Conservation (phyloP, 2,888 invertebrate species). For the Orthosia incerta region DNA sequence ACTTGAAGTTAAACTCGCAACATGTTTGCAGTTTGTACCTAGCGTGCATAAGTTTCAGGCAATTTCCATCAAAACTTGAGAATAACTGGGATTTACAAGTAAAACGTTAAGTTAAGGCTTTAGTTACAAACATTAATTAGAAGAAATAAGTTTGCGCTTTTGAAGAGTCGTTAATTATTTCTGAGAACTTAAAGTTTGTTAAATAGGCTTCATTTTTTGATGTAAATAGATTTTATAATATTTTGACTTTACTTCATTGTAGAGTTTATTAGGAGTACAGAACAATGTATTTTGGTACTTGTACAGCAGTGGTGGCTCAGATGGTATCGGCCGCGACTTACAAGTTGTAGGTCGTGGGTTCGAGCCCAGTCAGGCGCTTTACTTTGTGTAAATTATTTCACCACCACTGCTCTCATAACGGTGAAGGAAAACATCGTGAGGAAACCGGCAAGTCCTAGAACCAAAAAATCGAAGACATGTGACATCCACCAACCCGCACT, state of each 20-base stretch:
- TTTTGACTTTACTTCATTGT: neutral
- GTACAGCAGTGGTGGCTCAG: too few relatives aligned
- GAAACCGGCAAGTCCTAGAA: too few relatives aligned
- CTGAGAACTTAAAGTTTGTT: neutral
- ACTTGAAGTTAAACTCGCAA: constrained; percentile 42
- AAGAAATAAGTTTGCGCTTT: constrained; percentile 33
- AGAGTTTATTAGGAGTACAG: neutral
- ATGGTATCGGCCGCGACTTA: too few relatives aligned
- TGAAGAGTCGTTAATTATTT: constrained; percentile 15
- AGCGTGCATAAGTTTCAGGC: constrained; percentile 49
- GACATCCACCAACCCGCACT: too few relatives aligned
- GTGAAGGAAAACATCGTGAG: too few relatives aligned
- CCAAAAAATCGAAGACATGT: too few relatives aligned
- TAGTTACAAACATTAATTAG: constrained; percentile 57
- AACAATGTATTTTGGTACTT: neutral
- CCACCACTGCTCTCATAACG: too few relatives aligned
- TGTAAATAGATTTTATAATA: neutral
- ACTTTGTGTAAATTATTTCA: too few relatives aligned
- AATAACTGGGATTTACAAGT: constrained; percentile 57
- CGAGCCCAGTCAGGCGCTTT: too few relatives aligned
- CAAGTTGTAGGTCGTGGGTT: too few relatives aligned
- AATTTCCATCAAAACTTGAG: constrained; percentile 58
- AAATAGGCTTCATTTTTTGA: constrained; percentile 9
- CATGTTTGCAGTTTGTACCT: constrained; percentile 56
- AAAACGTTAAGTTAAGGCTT: constrained; percentile 51